Evolutionary conservation across 2,113 vertebrate species (phyloP).

Genomic region (Nesoenas mayeri): DNA sequence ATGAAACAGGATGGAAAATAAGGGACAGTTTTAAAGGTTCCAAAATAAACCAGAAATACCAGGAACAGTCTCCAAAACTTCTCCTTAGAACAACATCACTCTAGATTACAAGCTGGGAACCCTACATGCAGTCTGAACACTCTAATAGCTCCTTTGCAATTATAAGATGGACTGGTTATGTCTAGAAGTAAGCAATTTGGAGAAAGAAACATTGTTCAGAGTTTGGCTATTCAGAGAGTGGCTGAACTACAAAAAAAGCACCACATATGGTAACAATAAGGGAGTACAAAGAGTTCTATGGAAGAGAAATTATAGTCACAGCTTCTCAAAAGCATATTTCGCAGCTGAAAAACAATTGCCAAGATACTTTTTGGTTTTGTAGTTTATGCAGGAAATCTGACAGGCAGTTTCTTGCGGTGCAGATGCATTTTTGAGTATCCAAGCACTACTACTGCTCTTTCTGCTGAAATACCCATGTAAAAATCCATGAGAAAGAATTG

Average conservation of each 20-base stretch:
- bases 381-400: constrained; percentile 5
- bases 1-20: neutral
- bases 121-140: neutral
- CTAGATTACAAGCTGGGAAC: neutral
- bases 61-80: neutral
- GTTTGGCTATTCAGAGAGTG: neutral
- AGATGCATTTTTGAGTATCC: neutral
- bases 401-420: neutral
- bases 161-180: neutral
- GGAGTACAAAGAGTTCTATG: constrained; percentile 10
- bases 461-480: neutral
- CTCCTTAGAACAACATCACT: neutral
- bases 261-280: constrained; percentile 42
- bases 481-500: neutral
- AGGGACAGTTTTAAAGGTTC: neutral
- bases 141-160: neutral
- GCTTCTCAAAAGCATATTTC: constrained; percentile 34
- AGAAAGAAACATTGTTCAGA: neutral
- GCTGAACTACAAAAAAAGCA: neutral
- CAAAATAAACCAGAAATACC: neutral
- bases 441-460: neutral
- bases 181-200: neutral
- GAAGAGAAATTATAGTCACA: constrained; percentile 37
- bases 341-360: constrained; percentile 34
- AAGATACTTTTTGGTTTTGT: neutral